Evolutionary conservation across 2,113 vertebrate species (phyloP).

Genomic region (Agapornis roseicollis): DNA sequence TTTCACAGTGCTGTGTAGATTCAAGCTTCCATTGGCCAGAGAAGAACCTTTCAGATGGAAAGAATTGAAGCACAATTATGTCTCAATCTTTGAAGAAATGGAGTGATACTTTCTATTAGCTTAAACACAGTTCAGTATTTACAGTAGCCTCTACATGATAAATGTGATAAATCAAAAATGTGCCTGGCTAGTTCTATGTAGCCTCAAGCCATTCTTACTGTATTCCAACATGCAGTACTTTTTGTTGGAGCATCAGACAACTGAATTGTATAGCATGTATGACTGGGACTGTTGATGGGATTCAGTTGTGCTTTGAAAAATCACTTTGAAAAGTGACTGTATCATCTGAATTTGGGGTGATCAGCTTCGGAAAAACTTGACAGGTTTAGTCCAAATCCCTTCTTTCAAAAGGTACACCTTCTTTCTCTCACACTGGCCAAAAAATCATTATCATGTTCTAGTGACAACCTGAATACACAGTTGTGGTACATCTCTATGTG

Average conservation of each 20-base stretch:
- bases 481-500: not conserved
- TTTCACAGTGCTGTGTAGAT: constrained; percentile 88
- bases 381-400: not conserved
- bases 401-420: not conserved
- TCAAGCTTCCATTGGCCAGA: constrained; percentile 85
- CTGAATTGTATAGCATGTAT: not conserved
- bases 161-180: not conserved
- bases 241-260: not conserved
- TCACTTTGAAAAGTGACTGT: not conserved
- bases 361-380: not conserved
- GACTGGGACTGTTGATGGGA: not conserved
- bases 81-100: not conserved
- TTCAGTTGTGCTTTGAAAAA: not conserved
- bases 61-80: constrained; percentile 29
- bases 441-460: not conserved
- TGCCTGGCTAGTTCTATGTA: not conserved
- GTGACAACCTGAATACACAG: not conserved
- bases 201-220: not conserved
- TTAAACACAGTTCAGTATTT: not conserved
- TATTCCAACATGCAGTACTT: not conserved
- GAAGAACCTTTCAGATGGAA: constrained; percentile 78
- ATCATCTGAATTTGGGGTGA: not conserved
- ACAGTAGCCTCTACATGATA: not conserved
- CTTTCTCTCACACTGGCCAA: not conserved
- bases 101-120: not conserved